Evolutionary conservation across 2,113 vertebrate species (phyloP).

Genomic region (Zootoca vivipara): DNA sequence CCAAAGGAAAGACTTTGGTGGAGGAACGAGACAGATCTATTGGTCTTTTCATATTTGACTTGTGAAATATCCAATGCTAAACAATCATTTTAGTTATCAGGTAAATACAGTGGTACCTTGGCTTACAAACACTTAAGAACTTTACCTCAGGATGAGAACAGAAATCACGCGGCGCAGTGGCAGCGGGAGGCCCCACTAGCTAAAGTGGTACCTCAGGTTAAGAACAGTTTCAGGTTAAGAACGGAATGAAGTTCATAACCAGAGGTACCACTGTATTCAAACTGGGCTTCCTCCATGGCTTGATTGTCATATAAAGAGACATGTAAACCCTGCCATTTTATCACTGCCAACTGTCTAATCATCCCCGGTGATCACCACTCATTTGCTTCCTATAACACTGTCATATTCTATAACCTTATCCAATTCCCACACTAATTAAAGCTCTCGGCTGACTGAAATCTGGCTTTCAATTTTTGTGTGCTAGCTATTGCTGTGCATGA

Average conservation of each 20-base stretch:
- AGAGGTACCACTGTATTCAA: not conserved
- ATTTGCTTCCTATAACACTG: not conserved
- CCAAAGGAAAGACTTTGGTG: no score
- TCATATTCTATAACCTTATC: not conserved
- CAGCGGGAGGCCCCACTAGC: no score
- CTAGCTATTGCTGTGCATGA: not conserved
- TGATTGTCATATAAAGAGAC: not conserved
- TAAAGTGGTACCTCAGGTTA: no score
- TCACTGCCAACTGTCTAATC: not conserved
- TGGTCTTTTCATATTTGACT: not conserved
- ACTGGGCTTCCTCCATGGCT: not conserved
- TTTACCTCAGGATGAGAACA: no score
- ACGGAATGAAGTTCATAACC: no score
- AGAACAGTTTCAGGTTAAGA: no score
- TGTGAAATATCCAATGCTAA: not conserved
- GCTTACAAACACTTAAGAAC: no score
- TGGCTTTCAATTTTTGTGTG: not conserved
- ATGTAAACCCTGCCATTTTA: not conserved
- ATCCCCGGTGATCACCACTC: not conserved
- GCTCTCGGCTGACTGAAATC: not conserved
- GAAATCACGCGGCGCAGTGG: no score
- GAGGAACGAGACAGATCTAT: not conserved
- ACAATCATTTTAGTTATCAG: not conserved
- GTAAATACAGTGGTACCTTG: not conserved
- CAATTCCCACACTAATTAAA: not conserved